These are phyloP conservation scores for Caenorhabditis wallacei DNA, from an alignment of 2,888 invertebrate genomes.

Conservation along the genomic window DNA sequence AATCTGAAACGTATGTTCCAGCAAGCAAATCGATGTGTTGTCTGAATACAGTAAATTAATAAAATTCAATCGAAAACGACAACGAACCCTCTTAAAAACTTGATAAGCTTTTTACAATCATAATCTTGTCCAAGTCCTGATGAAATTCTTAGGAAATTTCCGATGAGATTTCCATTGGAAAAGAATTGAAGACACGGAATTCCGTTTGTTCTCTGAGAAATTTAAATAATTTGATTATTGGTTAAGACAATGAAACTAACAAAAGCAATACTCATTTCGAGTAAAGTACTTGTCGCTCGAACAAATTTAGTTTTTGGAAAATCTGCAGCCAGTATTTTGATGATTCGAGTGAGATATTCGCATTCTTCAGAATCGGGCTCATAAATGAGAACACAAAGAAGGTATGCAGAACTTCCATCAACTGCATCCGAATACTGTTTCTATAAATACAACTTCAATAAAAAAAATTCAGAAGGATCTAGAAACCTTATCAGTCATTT, in stretches of 20 bases:
- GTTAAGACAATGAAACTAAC: slow-evolving; percentile 42
- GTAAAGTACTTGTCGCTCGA: slow-evolving; percentile 64
- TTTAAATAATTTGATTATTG: neutral
- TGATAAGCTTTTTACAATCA: slow-evolving; percentile 58
- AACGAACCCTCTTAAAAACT: slow-evolving; percentile 68
- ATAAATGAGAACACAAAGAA: slow-evolving; percentile 67
- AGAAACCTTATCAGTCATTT: slow-evolving; percentile 75
- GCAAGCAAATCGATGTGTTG: slow-evolving; percentile 61
- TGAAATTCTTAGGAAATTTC: slow-evolving; percentile 77
- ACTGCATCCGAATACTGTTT: slow-evolving; percentile 67
- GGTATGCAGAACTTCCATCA: slow-evolving; percentile 55
- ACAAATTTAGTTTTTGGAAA: slow-evolving; percentile 64
- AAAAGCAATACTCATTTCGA: slow-evolving; percentile 69
- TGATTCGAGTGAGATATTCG: slow-evolving; percentile 26
- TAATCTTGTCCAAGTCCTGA: slow-evolving; percentile 76
- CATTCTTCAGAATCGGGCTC: slow-evolving; percentile 69
- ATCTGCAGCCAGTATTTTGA: slow-evolving; percentile 68
- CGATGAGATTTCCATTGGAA: slow-evolving; percentile 73
- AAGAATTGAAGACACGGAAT: slow-evolving; percentile 80
- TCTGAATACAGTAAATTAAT: slow-evolving; percentile 35
- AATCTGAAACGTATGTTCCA: slow-evolving; percentile 58
- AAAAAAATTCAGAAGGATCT: too few species aligned
- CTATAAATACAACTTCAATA: slow-evolving; percentile 35
- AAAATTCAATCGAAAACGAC: neutral
- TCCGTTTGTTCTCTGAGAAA: slow-evolving; percentile 60